Evolutionary conservation across 1,140 invertebrate genomes (phyloP), one percentile per base, ranked within the genome.

Genomic region (Pantala flavescens): DNA sequence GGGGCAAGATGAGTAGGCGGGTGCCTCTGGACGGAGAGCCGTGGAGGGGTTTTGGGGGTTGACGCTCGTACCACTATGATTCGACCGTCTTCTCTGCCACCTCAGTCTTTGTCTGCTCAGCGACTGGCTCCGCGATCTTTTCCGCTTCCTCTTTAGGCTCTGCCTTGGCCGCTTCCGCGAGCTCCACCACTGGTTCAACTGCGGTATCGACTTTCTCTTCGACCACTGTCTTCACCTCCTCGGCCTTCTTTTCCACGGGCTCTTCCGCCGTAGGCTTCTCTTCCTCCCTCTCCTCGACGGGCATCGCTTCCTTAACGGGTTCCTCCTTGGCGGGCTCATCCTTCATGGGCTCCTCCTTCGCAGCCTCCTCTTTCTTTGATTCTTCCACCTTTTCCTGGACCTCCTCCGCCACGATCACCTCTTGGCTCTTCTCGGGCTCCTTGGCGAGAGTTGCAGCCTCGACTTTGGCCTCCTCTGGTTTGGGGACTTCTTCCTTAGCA

Each of bases 1-100:
- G 49, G 49, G 49, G 49, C 49, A 63, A 63, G 49, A 63, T 63
- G 49, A 63, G 49, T 63, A 63, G 16, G 49, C 49, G 49, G 49
- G 12, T 7, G 49, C 49, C 49, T 63, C 49, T 63, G 49, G 49
- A 63, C 49, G 49, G 49, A 63, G 49, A 14, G 49, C n/a, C 49
- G 3, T 63, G n/a, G 49, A 63, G 12, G 49, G 49, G 49, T 63
- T 63, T 63, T 63, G n/a, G n/a, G n/a, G 49, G 49, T 1, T 19
- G n/a, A 5, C n/a, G 49, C 2, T 63, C 49, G 49, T 14, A 19
- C 49, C n/a, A 63, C 49, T 63, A 63, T 63, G 49, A 63, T 63
- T 63, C n/a, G n/a, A 63, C 49, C 49, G 49, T 63, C 12, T 63
- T 63, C 5, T 63, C 49, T 21, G n/a, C 49, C 16, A 7, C 49